These are phyloP conservation scores for Phlogophora meticulosa DNA, from an alignment of 2,888 invertebrate genomes.

Conservation along the genomic window DNA sequence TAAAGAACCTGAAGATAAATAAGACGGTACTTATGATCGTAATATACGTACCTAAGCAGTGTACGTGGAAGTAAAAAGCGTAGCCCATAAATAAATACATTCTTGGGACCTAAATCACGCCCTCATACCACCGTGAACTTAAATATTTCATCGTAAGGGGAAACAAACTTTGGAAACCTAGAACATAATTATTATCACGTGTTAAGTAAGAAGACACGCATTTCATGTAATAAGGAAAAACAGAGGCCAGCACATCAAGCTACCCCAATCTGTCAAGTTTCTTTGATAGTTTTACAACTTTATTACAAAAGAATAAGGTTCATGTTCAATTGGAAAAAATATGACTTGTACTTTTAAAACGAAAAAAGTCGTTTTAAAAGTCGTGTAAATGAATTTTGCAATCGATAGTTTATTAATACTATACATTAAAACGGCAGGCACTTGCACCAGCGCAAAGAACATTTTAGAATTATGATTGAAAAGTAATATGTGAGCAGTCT, in stretches of 20 bases:
- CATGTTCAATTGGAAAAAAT: too few species aligned
- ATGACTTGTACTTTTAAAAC: too few species aligned
- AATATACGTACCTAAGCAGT: slow-evolving; percentile 10
- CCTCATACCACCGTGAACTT: slow-evolving; percentile 11
- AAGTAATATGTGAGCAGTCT: neutral
- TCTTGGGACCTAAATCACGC: slow-evolving; percentile 19
- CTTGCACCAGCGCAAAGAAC: neutral
- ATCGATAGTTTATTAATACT: too few species aligned
- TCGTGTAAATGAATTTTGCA: too few species aligned
- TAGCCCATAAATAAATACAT: slow-evolving; percentile 40
- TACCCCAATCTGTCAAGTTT: too few species aligned
- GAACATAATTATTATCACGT: slow-evolving; percentile 6
- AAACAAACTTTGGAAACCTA: slow-evolving; percentile 24
- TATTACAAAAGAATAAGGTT: too few species aligned
- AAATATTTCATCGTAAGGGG: slow-evolving; percentile 36
- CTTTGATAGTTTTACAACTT: too few species aligned
- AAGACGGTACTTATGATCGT: slow-evolving; percentile 15
- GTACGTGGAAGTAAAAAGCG: slow-evolving; percentile 11
- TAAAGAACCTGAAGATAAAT: slow-evolving; percentile 12
- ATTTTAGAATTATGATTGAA: slow-evolving; percentile 4
- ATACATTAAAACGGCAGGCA: too few species aligned
- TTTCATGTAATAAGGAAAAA: slow-evolving; percentile 11
- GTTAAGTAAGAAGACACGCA: neutral
- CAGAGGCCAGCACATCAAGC: too few species aligned
- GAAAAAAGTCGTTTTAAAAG: too few species aligned